A percentile compares a stretch with the other conserved stretches of the same genome.
phyloP scores from a whole-genome alignment of 2,797 vertebrate genomes.

The Sebastes hubbsi region DNA sequence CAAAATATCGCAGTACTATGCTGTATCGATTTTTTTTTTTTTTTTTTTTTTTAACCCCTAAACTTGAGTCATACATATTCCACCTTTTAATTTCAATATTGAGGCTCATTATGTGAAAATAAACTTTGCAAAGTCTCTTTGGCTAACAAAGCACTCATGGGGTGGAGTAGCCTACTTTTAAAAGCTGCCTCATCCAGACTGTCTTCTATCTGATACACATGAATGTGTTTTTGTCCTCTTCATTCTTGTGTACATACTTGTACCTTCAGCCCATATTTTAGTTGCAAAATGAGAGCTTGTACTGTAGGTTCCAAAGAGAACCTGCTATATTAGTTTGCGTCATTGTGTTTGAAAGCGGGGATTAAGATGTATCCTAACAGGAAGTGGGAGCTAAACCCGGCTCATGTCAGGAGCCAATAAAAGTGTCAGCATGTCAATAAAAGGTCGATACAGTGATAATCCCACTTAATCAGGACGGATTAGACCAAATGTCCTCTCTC shows the following conservation, averaged over 20 bases:
- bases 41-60: too few relatives aligned
- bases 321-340: neutral
- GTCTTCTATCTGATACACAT: neutral
- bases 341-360: neutral
- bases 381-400: neutral
- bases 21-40: too few relatives aligned
- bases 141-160: neutral
- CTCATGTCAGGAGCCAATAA: constrained; percentile 52
- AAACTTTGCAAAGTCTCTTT: neutral
- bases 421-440: constrained; percentile 61
- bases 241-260: neutral
- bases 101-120: neutral
- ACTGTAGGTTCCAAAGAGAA: neutral
- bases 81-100: neutral
- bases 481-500: constrained; percentile 54
- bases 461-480: constrained; percentile 78
- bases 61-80: neutral
- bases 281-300: neutral
- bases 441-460: constrained; percentile 72
- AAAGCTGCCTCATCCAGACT: neutral
- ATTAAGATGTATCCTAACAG: neutral
- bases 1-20: too few relatives aligned
- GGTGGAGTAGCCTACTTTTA: neutral
- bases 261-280: neutral
- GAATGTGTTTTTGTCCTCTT: neutral